These are phyloP conservation scores for Panagrolaimus sp. DNA, from an alignment of 1,140 invertebrate species.

Conservation along the genomic window DNA sequence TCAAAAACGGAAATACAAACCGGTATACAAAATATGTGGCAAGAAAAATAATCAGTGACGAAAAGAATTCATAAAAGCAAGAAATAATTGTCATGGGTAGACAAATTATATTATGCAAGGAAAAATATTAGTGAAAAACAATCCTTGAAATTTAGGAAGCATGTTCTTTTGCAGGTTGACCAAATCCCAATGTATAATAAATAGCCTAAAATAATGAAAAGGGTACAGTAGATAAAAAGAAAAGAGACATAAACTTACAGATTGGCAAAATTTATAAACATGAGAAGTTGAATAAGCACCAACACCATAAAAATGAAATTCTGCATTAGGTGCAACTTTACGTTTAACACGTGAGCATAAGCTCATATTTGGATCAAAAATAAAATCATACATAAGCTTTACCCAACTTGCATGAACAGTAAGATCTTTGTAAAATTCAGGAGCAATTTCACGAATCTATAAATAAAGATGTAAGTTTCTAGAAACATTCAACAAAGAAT, in stretches of 20 bases:
- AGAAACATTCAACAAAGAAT: conserved; percentile 19
- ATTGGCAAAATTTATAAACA: conserved; percentile 44
- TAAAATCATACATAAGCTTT: conserved; percentile 86
- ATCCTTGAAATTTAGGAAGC: neutral
- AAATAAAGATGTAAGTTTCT: neutral
- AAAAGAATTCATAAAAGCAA: no score
- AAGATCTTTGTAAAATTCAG: conserved; percentile 89
- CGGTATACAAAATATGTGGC: no score
- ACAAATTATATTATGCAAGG: no score
- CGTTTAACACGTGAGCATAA: conserved; percentile 89
- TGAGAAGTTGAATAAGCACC: conserved; percentile 50
- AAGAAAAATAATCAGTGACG: no score
- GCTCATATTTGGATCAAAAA: conserved; percentile 89
- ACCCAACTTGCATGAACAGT: conserved; percentile 90
- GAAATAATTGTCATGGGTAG: no score
- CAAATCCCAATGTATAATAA: neutral
- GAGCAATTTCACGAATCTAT: conserved; percentile 83
- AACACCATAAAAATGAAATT: conserved; percentile 57
- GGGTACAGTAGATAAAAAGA: no score
- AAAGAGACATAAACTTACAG: conserved; percentile 30
- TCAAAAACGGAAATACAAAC: no score
- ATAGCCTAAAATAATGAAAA: neutral
- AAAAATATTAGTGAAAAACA: no score
- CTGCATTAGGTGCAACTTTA: conserved; percentile 42
- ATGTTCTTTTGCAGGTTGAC: conserved; percentile 7